phyloP scores from a whole-genome alignment of 1,140 invertebrate genomes.

The Pogonognathellus flavescens region DNA sequence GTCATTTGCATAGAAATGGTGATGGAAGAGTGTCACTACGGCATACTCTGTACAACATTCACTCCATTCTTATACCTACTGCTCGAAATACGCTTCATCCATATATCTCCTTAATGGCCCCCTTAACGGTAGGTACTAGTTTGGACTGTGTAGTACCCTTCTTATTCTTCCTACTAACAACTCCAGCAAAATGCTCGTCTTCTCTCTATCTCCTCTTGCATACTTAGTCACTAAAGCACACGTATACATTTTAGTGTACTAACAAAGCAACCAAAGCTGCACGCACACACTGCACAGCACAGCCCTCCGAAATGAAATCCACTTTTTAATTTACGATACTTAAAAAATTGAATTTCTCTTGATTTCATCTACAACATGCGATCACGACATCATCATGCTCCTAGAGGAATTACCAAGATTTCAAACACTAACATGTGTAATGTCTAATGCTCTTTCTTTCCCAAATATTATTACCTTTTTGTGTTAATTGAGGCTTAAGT shows the following conservation, averaged over 20 bases:
- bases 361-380: slow-evolving; percentile 39
- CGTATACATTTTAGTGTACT: not conserved
- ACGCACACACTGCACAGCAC: not conserved
- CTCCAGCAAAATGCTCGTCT: slow-evolving; percentile 4
- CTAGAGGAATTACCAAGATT: slow-evolving; percentile 10
- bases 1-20: slow-evolving; percentile 63
- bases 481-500: slow-evolving; percentile 36
- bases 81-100: slow-evolving; percentile 49
- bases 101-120: slow-evolving; percentile 62
- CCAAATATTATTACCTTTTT: not conserved
- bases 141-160: slow-evolving; percentile 38
- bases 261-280: not conserved
- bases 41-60: slow-evolving; percentile 40
- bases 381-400: slow-evolving; percentile 15
- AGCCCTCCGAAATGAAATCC: slow-evolving; percentile 31
- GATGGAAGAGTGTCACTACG: slow-evolving; percentile 64
- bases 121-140: slow-evolving; percentile 49
- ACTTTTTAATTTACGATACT: slow-evolving; percentile 43
- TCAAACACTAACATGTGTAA: slow-evolving; percentile 42
- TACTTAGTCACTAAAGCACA: slow-evolving; percentile 27
- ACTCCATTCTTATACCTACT: slow-evolving; percentile 60
- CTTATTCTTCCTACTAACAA: slow-evolving; percentile 11
- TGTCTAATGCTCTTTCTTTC: not conserved
- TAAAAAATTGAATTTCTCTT: slow-evolving; percentile 49
- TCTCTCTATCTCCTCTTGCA: not conserved